Evolutionary conservation across 2,113 vertebrate species (phyloP), one percentile per base, ranked within the genome.

Genomic region (Ailurus styani): DNA sequence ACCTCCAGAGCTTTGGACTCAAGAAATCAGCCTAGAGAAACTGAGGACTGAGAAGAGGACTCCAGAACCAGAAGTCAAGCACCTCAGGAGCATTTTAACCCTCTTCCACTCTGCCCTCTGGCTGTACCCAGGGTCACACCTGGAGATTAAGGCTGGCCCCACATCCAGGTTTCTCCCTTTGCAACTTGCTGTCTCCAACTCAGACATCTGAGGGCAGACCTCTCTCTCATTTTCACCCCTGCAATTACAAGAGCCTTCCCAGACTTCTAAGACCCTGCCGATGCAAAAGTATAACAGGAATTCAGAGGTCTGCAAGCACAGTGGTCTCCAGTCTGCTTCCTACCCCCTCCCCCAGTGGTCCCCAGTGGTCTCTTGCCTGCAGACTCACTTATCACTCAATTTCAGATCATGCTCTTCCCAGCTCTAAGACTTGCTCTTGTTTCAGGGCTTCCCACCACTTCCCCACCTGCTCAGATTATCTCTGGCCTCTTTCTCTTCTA

Each of bases 351-450:
- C 17, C 6, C 42, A 17, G 27, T 12, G 62, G 47, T 27, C 21
- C 31, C 12, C 50, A 21, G 37, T 10, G 70, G 50, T 34, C 29
- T 34, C 42, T 42, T 10, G 13, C 55, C 37, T 37, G 13, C 70
- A 81, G 18, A 45, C 72, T 85, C 52, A 42, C 64, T 95, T 37
- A 88, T 81, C 47, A 64, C n/a, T 78, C 57, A 85, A 2, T 64
- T 91, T 95, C 94, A 95, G 93, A 90, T 91, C 95, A 66, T 6
- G 20, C 20, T 85, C 82, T 83, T 91, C 50, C 31, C 34, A 72
- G 50, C 8, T 54, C 60, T 37, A 42, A 21, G 37, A 45, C 62
- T 96, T 72, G 52, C 54, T 87, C 70, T 18, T 20, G 18, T 37
- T 40, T 78, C 64, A 62, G 66, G 31, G n/a, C 37, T 95, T 72